phyloP scores from a whole-genome alignment of 2,113 vertebrate genomes.

The Bufo gargarizans region DNA sequence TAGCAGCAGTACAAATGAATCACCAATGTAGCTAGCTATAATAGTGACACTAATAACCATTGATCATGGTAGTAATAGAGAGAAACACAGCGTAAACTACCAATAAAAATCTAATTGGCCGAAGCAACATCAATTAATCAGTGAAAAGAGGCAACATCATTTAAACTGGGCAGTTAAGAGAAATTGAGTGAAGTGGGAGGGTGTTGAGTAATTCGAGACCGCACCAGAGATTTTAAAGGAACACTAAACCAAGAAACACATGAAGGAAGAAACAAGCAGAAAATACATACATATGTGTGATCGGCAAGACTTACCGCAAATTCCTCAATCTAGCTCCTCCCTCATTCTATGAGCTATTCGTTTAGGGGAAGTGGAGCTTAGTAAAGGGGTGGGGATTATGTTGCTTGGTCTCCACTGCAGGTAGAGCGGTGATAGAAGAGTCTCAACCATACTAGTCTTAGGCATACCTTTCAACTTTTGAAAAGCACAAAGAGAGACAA shows the following conservation, averaged over 20 bases:
- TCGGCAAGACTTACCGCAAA: too few species aligned
- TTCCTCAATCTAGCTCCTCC: too few species aligned
- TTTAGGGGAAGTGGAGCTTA: too few species aligned
- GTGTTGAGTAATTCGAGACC: background rate
- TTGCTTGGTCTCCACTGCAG: too few species aligned
- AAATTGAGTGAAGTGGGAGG: background rate
- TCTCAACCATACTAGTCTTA: too few species aligned
- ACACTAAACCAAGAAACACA: background rate
- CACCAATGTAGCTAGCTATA: background rate
- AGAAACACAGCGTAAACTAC: background rate
- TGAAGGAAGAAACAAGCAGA: too few species aligned
- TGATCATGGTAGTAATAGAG: constrained; percentile 30
- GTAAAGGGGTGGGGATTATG: too few species aligned
- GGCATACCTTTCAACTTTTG: too few species aligned
- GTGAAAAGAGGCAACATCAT: constrained; percentile 2
- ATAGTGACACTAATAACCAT: constrained; percentile 38
- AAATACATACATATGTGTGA: too few species aligned
- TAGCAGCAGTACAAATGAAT: constrained; percentile 5
- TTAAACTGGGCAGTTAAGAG: constrained; percentile 20
- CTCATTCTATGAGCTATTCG: too few species aligned
- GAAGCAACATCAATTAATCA: constrained; percentile 38
- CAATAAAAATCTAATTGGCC: constrained; percentile 40
- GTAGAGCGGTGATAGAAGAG: too few species aligned
- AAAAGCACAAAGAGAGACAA: too few species aligned
- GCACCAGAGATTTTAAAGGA: background rate